These are phyloP conservation scores for Volucella bombylans DNA, from an alignment of 2,888 invertebrate genomes.

Conservation along the genomic window DNA sequence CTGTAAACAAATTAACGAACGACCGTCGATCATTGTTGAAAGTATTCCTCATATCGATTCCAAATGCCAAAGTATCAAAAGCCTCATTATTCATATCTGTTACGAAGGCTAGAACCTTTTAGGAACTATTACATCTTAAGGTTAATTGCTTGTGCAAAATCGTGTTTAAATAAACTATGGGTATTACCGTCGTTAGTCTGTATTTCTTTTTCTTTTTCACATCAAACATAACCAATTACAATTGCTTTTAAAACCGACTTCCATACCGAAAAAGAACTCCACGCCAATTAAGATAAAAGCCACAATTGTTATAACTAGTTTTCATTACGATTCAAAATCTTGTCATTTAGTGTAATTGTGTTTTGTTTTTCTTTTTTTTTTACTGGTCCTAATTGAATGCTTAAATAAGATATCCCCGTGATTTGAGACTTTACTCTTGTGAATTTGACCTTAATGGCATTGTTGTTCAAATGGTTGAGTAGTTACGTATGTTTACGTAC, in stretches of 20 bases:
- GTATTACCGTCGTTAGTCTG: too few species aligned
- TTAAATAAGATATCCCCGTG: slow-evolving; percentile 1
- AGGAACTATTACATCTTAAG: too few species aligned
- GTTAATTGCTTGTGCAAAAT: too few species aligned
- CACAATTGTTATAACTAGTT: slow-evolving; percentile 23
- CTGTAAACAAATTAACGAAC: too few species aligned
- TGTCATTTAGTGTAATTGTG: slow-evolving; percentile 8
- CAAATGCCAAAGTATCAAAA: too few species aligned
- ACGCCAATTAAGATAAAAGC: slow-evolving; percentile 7
- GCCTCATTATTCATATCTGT: too few species aligned
- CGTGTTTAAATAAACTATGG: too few species aligned
- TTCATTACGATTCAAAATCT: slow-evolving; percentile 17
- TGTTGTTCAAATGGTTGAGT: too few species aligned
- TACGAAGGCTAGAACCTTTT: too few species aligned
- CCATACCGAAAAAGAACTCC: not conserved
- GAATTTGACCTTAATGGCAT: not conserved
- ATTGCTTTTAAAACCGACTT: not conserved
- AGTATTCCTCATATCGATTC: too few species aligned
- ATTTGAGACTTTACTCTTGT: slow-evolving; percentile 4
- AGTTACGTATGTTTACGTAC: not conserved
- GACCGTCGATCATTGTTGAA: too few species aligned
- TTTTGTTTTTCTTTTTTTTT: not conserved
- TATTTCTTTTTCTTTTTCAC: too few species aligned
- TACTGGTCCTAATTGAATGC: not conserved
- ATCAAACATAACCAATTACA: not conserved